Conservation (phyloP, 2,888 invertebrate genomes). For the Eueremaeus valkanovi region DNA sequence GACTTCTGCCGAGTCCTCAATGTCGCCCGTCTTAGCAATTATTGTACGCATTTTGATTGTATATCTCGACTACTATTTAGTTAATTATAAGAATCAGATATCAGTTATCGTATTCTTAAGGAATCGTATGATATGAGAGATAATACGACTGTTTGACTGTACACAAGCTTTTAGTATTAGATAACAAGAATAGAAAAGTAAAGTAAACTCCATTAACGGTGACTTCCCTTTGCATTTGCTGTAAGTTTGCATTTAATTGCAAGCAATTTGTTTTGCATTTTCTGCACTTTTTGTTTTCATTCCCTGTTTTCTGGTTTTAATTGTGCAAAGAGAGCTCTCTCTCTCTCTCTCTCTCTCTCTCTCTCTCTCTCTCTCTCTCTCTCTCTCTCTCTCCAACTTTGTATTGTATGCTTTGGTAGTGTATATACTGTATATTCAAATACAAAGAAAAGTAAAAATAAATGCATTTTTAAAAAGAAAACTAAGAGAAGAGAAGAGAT, state of each 20-base stretch:
- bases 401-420: neutral
- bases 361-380: constrained; percentile 20
- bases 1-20: too few species aligned
- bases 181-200: neutral
- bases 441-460: neutral
- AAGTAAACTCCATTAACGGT: constrained; percentile 16
- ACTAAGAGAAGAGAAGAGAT: neutral
- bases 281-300: constrained; percentile 1
- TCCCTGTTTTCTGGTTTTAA: neutral
- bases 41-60: too few species aligned
- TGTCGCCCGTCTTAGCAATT: too few species aligned
- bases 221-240: constrained; percentile 19
- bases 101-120: neutral
- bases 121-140: neutral
- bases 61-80: too few species aligned
- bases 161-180: constrained; percentile 10
- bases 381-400: too few species aligned
- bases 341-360: constrained; percentile 17
- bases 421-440: neutral
- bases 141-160: neutral
- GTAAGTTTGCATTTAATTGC: neutral
- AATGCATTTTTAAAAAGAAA: too few species aligned
- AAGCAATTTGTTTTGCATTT: constrained; percentile 19
- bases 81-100: neutral
- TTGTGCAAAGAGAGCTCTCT: too few species aligned